phyloP scores from a whole-genome alignment of 1,140 invertebrate genomes.

The Ladona fulva region DNA sequence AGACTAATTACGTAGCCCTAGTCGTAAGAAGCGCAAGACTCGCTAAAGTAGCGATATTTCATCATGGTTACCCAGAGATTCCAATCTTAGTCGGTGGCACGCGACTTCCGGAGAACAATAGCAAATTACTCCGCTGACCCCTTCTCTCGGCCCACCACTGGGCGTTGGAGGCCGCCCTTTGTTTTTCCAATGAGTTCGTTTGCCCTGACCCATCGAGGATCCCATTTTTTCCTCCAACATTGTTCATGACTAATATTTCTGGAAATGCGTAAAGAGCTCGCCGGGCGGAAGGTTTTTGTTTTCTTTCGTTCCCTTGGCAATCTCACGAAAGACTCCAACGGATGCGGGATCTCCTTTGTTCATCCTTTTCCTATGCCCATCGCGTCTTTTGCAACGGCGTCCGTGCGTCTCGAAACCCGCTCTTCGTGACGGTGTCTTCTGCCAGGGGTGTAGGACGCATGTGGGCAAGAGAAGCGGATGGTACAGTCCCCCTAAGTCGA shows the following conservation, averaged over 20 bases:
- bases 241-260: background rate
- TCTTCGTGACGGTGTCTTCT: too few species aligned
- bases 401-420: too few species aligned
- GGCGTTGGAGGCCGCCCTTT: background rate
- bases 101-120: background rate
- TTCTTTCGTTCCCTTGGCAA: too few species aligned
- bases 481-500: too few species aligned
- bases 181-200: background rate
- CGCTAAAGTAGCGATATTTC: background rate
- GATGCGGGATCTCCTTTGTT: too few species aligned
- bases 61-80: background rate
- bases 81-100: background rate
- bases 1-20: too few species aligned
- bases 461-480: too few species aligned
- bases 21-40: too few species aligned
- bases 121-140: background rate
- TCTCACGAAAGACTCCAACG: too few species aligned
- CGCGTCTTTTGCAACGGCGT: too few species aligned
- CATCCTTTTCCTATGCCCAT: too few species aligned
- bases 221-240: background rate
- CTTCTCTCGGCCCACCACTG: background rate
- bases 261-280: background rate
- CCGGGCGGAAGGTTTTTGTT: background rate
- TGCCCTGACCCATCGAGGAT: background rate
- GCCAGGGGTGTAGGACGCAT: too few species aligned